A percentile compares a stretch with the other conserved stretches of the same genome.
Conservation (phyloP, 2,797 vertebrate genomes). For the Hapalemur alaotrensis region DNA sequence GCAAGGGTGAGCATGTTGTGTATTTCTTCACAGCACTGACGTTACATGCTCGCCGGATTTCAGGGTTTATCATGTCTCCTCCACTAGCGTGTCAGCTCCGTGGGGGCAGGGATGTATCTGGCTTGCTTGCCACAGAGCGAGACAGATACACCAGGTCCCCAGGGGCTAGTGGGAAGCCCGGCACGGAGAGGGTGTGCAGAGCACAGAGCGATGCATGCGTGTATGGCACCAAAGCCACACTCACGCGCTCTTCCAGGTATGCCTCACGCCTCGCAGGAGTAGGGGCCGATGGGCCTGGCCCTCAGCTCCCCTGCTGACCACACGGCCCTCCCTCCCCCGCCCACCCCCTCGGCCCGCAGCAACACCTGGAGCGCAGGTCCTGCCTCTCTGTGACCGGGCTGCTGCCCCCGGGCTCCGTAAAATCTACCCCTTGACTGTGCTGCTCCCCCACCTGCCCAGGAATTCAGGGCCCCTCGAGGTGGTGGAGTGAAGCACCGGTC, state of each 20-base stretch:
- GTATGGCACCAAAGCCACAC: rapidly evolving
- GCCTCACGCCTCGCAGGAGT: rapidly evolving
- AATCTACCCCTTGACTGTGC: too few species aligned
- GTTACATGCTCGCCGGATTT: rapidly evolving
- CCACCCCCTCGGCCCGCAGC: not conserved
- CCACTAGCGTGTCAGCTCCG: rapidly evolving
- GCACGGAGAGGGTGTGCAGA: rapidly evolving
- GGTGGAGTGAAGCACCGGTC: not conserved
- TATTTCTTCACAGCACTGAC: not conserved
- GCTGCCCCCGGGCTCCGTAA: rapidly evolving
- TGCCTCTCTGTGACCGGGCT: not conserved
- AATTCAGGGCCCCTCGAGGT: not conserved
- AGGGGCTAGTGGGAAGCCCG: rapidly evolving
- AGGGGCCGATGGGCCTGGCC: rapidly evolving
- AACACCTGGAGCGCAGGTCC: not conserved
- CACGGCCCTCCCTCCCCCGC: not conserved
- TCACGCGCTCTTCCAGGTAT: too few species aligned
- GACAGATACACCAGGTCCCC: not conserved
- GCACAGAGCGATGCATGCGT: rapidly evolving
- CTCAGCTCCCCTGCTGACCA: too few species aligned
- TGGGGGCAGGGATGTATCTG: not conserved
- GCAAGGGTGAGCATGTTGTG: too few species aligned
- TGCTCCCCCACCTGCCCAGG: not conserved
- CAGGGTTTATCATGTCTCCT: not conserved
- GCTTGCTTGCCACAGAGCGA: not conserved